Conservation (phyloP, 2,888 invertebrate species). For the Pomacea canaliculata region DNA sequence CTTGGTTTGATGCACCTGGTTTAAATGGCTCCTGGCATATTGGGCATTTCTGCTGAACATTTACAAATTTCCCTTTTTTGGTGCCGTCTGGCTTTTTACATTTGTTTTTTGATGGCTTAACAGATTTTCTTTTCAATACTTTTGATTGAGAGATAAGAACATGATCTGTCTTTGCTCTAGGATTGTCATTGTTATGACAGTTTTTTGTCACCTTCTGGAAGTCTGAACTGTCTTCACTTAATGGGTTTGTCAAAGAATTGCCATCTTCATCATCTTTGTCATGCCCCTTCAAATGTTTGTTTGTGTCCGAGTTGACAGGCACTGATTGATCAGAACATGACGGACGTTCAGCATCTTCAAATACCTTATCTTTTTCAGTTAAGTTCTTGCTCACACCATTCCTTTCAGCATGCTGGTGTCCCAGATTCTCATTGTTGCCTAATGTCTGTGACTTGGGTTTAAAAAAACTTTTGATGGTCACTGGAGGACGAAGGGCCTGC, state of each 20-base stretch:
- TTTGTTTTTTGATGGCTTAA: background rate
- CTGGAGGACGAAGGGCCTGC: slow-evolving; percentile 60
- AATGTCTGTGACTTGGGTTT: slow-evolving; percentile 35
- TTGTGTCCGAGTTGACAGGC: too few species aligned
- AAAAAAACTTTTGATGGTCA: slow-evolving; percentile 64
- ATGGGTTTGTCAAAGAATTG: background rate
- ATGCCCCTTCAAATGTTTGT: background rate
- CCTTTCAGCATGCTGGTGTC: background rate
- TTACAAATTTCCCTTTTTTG: slow-evolving; percentile 23
- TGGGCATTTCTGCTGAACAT: slow-evolving; percentile 45
- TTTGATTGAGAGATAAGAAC: background rate
- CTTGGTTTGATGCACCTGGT: slow-evolving; percentile 46
- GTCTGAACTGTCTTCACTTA: background rate
- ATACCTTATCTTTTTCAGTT: background rate
- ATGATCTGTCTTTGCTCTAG: background rate
- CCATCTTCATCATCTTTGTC: background rate
- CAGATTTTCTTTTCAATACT: background rate
- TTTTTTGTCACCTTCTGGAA: background rate
- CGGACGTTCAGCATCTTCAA: background rate
- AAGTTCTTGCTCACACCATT: background rate
- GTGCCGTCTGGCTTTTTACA: slow-evolving; percentile 3
- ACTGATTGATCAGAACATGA: too few species aligned
- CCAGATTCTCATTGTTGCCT: background rate
- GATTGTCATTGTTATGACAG: background rate
- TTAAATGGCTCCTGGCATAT: slow-evolving; percentile 58